Conservation (phyloP, 2,797 vertebrate species). For the Anguilla marmorata region DNA sequence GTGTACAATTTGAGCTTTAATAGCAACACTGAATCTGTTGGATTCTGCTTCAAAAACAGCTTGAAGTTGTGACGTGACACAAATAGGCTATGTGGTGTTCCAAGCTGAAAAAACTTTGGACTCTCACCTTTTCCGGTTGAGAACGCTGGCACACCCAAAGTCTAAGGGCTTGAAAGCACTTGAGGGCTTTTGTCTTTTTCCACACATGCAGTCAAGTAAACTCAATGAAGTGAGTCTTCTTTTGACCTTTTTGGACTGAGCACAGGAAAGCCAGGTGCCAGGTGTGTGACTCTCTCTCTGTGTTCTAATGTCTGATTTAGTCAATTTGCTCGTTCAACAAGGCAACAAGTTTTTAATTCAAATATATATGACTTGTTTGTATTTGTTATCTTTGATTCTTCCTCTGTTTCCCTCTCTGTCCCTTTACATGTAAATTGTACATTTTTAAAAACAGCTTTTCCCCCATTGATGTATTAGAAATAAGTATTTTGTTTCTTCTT, state of each 20-base stretch:
- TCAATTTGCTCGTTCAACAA: neutral
- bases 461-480: neutral
- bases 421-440: neutral
- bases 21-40: no score
- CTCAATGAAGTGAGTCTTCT: neutral
- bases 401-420: neutral
- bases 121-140: neutral
- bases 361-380: neutral
- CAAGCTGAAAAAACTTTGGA: neutral
- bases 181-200: neutral
- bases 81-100: neutral
- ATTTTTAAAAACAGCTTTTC: neutral
- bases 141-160: neutral
- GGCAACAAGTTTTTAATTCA: neutral
- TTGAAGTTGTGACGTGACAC: neutral
- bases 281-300: neutral
- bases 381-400: neutral
- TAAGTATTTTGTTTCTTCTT: neutral
- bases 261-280: neutral
- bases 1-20: neutral
- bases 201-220: neutral
- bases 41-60: neutral
- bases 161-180: neutral
- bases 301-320: neutral
- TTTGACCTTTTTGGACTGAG: neutral